Evolutionary conservation across 2,888 invertebrate species (phyloP).

Genomic region (Ophion ellenae): DNA sequence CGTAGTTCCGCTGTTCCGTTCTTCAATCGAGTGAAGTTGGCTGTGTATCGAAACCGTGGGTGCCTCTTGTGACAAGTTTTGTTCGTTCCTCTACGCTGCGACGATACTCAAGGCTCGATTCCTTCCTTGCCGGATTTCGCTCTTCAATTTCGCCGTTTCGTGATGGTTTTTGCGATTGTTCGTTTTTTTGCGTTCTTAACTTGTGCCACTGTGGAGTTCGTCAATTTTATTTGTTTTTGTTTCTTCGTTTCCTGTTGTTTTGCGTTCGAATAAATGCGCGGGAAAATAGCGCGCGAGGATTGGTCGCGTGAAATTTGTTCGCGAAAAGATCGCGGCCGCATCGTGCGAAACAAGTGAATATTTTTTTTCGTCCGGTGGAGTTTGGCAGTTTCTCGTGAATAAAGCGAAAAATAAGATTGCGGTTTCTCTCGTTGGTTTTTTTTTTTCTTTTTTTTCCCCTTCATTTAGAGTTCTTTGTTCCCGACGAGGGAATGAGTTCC

Average conservation of each 20-base stretch:
- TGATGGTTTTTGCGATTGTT: background rate
- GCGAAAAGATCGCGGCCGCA: background rate
- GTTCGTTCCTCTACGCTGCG: conserved; percentile 30
- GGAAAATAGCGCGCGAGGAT: background rate
- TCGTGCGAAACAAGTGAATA: conserved; percentile 28
- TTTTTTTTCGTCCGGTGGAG: conserved; percentile 37
- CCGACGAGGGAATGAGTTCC: background rate
- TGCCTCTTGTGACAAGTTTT: conserved; percentile 43
- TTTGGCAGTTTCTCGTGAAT: conserved; percentile 30
- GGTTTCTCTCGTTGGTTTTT: background rate
- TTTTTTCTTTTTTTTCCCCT: background rate
- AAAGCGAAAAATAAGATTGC: conserved; percentile 1
- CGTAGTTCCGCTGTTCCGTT: conserved; percentile 5
- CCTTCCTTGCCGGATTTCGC: background rate
- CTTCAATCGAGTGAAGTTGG: conserved; percentile 41
- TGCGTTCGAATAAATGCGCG: background rate
- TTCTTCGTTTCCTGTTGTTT: background rate
- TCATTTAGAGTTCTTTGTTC: background rate
- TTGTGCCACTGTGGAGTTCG: conserved; percentile 10
- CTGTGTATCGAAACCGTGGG: conserved; percentile 34
- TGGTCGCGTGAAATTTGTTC: conserved; percentile 29
- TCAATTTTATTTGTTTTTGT: background rate
- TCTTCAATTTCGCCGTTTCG: conserved; percentile 10
- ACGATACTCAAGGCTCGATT: background rate
- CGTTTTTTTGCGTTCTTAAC: background rate